Conservation (phyloP, 2,797 vertebrate genomes). For the Gambusia yucatana region DNA sequence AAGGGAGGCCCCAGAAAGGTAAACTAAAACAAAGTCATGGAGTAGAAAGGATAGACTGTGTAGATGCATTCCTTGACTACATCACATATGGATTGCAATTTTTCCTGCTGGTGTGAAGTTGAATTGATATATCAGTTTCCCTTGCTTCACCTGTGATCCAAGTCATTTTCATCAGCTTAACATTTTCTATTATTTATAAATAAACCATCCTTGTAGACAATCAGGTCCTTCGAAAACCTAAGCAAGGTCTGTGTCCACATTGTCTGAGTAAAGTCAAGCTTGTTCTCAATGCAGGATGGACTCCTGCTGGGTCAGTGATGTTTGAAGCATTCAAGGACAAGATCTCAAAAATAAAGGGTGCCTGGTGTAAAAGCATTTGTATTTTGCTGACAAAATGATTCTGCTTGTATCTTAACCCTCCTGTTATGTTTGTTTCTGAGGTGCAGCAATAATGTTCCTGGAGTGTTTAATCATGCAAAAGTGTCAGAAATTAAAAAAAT, state of each 20-base stretch:
- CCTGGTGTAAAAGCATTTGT: neutral
- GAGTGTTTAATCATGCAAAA: too few relatives aligned
- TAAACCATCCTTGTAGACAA: neutral
- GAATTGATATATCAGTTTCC: too few relatives aligned
- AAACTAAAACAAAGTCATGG: neutral
- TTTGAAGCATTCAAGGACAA: neutral
- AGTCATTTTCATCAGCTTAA: too few relatives aligned
- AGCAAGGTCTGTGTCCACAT: neutral
- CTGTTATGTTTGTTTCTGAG: too few relatives aligned
- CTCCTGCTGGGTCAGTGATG: neutral
- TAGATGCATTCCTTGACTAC: neutral
- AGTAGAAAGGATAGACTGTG: neutral
- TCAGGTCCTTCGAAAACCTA: neutral
- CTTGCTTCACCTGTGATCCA: too few relatives aligned
- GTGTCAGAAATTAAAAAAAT: too few relatives aligned
- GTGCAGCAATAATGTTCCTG: too few relatives aligned
- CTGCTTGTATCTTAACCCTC: neutral
- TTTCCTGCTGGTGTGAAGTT: neutral
- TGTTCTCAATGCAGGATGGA: neutral
- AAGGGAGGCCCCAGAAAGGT: neutral
- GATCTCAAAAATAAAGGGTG: neutral
- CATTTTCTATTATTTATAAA: too few relatives aligned
- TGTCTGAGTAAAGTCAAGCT: neutral
- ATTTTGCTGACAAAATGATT: neutral
- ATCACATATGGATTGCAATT: neutral